Evolutionary conservation across 2,113 vertebrate genomes (phyloP), one percentile per base, ranked within the genome.

Genomic region (Hippoglossus stenolepis): DNA sequence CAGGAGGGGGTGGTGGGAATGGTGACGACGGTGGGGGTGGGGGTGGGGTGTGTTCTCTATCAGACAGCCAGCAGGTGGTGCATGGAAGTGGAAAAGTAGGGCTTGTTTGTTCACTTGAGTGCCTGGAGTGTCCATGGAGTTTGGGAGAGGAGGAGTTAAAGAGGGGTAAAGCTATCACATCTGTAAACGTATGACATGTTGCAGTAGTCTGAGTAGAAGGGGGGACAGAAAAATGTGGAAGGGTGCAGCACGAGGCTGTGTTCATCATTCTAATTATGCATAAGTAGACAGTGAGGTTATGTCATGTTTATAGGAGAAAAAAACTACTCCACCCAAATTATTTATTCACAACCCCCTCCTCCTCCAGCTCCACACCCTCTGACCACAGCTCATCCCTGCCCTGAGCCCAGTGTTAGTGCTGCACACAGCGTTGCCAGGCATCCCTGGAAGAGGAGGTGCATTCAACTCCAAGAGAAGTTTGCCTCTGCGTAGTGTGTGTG

Each of bases 11-110:
- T 65, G 0, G 53, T 14, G 24, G 21, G 60, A 35, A 45, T 38
- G n/a, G 67, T 23, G 28, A n/a, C 0, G 3, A 35, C 10, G 23
- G 23, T 2, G 24, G 23, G 23, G 23, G 23, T 23, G 23, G 26
- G 26, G 2, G 8, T 20, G 49, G 72, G 74, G 21, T 71, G 77
- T 82, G 53, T 73, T 78, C 79, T 58, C 47, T 67, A 47, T 40
- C 60, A 14, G 35, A 10, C 65, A 64, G 40, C 89, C 94, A 94
- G 85, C 88, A 93, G 94, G 84, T 85, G 94, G 92, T 83, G 90
- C 81, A 61, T 60, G 26, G 77, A 81, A 67, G 56, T 89, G 78
- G 59, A 72, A 71, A 85, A 73, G 53, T 45, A 35, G 56, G 59
- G 45, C 35, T 73, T 73, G 2, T 28, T 59, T 64, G 21, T 74